Evolutionary conservation across 2,888 invertebrate genomes (phyloP), one percentile per base, ranked within the genome.

Genomic region (Thymelicus sylvestris): DNA sequence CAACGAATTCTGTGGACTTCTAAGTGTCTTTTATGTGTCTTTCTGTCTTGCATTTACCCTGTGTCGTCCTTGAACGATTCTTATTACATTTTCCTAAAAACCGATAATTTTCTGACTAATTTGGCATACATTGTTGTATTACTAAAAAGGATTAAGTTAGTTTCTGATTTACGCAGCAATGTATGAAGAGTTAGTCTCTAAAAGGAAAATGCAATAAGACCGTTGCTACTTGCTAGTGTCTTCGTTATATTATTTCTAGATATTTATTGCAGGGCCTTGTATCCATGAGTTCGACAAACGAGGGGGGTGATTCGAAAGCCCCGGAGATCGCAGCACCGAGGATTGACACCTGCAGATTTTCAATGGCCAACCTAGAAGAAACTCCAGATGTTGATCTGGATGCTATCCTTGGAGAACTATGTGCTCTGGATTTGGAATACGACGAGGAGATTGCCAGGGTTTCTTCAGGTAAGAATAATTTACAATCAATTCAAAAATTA

Each of bases 361-460:
- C 98, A 67, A 98, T 98, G 98, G 98, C 98, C 66, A 98, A 98
- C 90, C 95, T 98, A 67, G 98, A 98, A 94, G 99, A 99, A 90
- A 97, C 98, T 31, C 98, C 98, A 86, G 99, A 99, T 91, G 97
- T 98, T 66, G 99, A 99, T 92, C 94, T 99, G 87, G 99, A 99
- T 89, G 98, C 98, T 71, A 98, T 99, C 81, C 95, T 99, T 73
- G 98, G 98, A 52, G 99, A 99, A 88, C 95, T 99, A 67, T 98
- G 98, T 89, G 98, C 98, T 66, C 95, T 99, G 78, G 99, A 98
- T 89, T 94, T 94, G 2, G 95, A 95, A 76, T 95, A 95, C 79
- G 95, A 95, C 77, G 94, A 95, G 74, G 95, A 95, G 83, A 87
- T 93, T 79, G 90, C 92, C 12, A 86, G 92, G 78, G 91, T 92